Conservation (phyloP, 2,797 vertebrate species). For the Fundulus diaphanus region DNA sequence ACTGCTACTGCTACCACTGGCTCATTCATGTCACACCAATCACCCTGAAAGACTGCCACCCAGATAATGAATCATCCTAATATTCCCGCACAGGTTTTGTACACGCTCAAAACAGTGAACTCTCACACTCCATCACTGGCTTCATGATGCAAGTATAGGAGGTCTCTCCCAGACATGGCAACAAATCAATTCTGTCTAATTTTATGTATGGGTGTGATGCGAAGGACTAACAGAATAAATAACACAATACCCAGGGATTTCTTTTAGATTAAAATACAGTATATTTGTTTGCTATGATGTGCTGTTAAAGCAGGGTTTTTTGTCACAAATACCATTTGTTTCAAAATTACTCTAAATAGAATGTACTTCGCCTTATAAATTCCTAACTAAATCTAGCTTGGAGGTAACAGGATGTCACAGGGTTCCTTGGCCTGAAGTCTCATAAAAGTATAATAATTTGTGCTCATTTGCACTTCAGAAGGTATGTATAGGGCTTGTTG, state of each 20-base stretch:
- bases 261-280: neutral
- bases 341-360: neutral
- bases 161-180: too few species aligned
- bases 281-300: neutral
- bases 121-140: too few species aligned
- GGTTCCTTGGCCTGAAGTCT: constrained; percentile 29
- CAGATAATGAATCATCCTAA: too few species aligned
- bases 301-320: neutral
- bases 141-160: too few species aligned
- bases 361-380: neutral
- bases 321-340: neutral
- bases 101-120: too few species aligned
- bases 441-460: constrained; percentile 50
- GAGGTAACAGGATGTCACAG: constrained; percentile 10
- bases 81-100: too few species aligned
- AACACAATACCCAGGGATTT: neutral
- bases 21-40: too few species aligned
- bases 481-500: constrained; percentile 25
- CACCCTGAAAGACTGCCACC: too few species aligned
- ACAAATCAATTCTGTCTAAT: too few species aligned
- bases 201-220: too few species aligned
- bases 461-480: constrained; percentile 66
- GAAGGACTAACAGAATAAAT: too few species aligned
- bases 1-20: too few species aligned
- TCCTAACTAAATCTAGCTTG: neutral